phyloP scores from a whole-genome alignment of 2,888 invertebrate genomes.

The Pogonocherus hispidulus region DNA sequence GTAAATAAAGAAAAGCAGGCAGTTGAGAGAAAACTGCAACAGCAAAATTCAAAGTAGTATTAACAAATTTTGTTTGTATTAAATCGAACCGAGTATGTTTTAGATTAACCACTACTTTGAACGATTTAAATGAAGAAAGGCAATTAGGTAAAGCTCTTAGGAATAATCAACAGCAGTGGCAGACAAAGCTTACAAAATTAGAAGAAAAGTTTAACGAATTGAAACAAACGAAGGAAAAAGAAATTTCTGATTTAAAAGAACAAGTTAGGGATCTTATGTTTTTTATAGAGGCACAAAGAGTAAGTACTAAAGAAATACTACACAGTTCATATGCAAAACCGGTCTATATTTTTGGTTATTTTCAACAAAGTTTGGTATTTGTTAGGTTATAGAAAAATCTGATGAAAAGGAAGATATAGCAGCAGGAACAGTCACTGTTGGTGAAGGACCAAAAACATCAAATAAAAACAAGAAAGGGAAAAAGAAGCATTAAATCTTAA shows the following conservation, averaged over 20 bases:
- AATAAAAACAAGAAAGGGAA: slow-evolving; percentile 53
- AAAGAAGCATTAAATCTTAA: slow-evolving; percentile 47
- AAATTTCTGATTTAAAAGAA: slow-evolving; percentile 89
- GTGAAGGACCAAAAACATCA: slow-evolving; percentile 62
- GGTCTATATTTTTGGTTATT: not conserved
- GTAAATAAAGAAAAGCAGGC: slow-evolving; percentile 77
- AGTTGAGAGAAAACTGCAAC: slow-evolving; percentile 80
- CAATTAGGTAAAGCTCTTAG: slow-evolving; percentile 85
- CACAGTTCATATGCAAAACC: not conserved
- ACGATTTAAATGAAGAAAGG: slow-evolving; percentile 86
- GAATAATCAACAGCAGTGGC: slow-evolving; percentile 82
- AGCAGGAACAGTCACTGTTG: slow-evolving; percentile 75
- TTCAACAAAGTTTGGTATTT: not conserved
- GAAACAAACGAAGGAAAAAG: slow-evolving; percentile 70
- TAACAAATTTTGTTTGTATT: not conserved
- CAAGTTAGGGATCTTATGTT: slow-evolving; percentile 98
- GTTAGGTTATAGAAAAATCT: slow-evolving; percentile 70
- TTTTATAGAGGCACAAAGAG: slow-evolving; percentile 88
- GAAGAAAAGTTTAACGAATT: slow-evolving; percentile 70
- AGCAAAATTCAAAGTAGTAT: slow-evolving; percentile 73
- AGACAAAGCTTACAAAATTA: slow-evolving; percentile 73
- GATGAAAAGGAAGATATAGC: slow-evolving; percentile 73
- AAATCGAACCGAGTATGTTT: slow-evolving; percentile 20
- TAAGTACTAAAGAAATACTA: slow-evolving; percentile 40
- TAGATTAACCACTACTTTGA: slow-evolving; percentile 77